Percentiles rank a stretch among this genome's conserved stretches.
These are phyloP conservation scores for Dryadula phaetusa DNA, from an alignment of 2,888 invertebrate genomes.

Conservation along the genomic window DNA sequence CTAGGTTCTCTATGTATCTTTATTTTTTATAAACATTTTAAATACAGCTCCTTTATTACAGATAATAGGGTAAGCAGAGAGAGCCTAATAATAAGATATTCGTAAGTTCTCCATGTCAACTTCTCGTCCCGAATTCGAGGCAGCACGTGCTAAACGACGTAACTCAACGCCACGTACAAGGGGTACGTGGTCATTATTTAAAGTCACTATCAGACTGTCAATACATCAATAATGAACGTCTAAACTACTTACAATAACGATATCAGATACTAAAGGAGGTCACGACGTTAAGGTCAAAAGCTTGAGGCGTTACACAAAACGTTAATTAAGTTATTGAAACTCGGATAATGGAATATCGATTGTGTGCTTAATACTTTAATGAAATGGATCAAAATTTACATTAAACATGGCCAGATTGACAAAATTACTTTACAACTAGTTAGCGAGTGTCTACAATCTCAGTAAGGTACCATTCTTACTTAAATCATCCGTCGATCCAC, in stretches of 20 bases:
- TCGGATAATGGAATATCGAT: constrained; percentile 19
- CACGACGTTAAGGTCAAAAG: constrained; percentile 11
- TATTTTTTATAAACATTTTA: no score
- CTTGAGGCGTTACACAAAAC: constrained; percentile 21
- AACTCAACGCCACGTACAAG: background rate
- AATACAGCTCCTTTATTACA: no score
- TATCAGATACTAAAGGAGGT: background rate
- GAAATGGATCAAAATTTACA: constrained; percentile 12
- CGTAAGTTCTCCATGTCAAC: no score
- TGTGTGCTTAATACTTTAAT: constrained; percentile 17
- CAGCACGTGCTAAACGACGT: no score
- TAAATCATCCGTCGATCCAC: no score
- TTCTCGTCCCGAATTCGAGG: no score
- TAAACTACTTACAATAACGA: background rate
- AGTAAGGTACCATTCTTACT: no score
- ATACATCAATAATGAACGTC: background rate
- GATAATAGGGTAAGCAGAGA: no score
- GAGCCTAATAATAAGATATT: no score
- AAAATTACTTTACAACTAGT: constrained; percentile 11
- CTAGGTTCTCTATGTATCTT: no score
- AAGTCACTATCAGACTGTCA: background rate
- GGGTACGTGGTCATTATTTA: no score
- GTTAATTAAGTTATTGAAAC: constrained; percentile 20
- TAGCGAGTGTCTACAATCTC: background rate
- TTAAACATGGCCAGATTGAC: constrained; percentile 7